phyloP scores from a whole-genome alignment of 92 coral and sea anemone genomes.

The Epizoanthus ramosus region DNA sequence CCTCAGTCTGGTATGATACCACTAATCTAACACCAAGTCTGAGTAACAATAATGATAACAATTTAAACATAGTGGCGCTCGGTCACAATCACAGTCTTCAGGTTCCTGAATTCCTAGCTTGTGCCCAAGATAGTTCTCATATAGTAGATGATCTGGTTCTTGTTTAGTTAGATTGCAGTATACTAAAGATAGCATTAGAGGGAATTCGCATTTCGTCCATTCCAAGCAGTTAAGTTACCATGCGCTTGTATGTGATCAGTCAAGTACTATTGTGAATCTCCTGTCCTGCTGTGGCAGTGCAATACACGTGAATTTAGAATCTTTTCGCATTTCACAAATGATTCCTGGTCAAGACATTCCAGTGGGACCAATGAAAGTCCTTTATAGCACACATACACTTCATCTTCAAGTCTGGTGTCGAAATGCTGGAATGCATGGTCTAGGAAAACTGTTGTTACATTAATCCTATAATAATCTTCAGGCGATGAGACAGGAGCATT shows the following conservation, averaged over 20 bases:
- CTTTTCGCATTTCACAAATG: too few species aligned
- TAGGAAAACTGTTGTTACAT: conserved; percentile 25
- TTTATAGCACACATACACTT: conserved; percentile 37
- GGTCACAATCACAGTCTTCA: not conserved
- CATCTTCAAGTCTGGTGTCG: conserved; percentile 2
- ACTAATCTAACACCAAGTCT: too few species aligned
- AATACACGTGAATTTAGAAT: too few species aligned
- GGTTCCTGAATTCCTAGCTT: not conserved
- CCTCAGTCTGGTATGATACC: too few species aligned
- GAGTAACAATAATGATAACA: too few species aligned
- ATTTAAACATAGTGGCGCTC: too few species aligned
- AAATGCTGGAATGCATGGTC: conserved; percentile 24
- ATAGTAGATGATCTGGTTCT: not conserved
- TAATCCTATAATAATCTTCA: conserved; percentile 10
- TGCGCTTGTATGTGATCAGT: conserved; percentile 4
- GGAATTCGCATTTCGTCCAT: not conserved
- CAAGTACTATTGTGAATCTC: not conserved
- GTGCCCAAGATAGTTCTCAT: not conserved
- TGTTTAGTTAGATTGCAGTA: not conserved
- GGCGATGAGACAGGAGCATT: conserved; percentile 1
- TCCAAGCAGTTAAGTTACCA: not conserved
- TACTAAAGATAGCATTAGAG: not conserved
- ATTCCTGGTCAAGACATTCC: too few species aligned
- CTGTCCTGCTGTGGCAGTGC: too few species aligned
- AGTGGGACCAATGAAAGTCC: conserved; percentile 53